Conservation (phyloP, 2,113 vertebrate genomes). For the Etia nguti region DNA sequence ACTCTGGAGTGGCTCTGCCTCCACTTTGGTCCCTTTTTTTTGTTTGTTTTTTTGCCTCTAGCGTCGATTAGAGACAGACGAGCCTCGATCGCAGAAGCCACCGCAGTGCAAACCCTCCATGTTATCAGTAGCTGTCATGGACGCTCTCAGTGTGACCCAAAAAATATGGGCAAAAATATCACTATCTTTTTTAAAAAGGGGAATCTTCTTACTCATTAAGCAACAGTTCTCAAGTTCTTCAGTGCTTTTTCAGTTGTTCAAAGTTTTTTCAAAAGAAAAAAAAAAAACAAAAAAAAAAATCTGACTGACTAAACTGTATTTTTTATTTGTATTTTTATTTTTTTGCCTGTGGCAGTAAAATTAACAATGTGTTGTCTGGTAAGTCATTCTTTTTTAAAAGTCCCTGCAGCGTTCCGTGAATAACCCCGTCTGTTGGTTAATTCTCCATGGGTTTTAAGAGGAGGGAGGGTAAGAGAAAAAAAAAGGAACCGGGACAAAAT, state of each 20-base stretch:
- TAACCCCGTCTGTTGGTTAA: constrained; percentile 88
- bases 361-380: constrained; percentile 70
- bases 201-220: constrained; percentile 79
- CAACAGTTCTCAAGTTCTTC: constrained; percentile 71
- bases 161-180: constrained; percentile 97
- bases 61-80: constrained; percentile 48
- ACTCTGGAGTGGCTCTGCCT: constrained; percentile 45
- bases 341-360: constrained; percentile 77
- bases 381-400: constrained; percentile 78
- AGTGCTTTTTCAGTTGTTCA: constrained; percentile 69
- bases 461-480: constrained; percentile 52
- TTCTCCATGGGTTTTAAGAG: constrained; percentile 93
- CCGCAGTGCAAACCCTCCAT: constrained; percentile 30
- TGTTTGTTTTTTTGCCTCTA: constrained; percentile 20
- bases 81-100: constrained; percentile 31
- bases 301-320: constrained; percentile 56
- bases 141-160: constrained; percentile 80
- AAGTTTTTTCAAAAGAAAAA: constrained; percentile 44
- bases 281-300: constrained; percentile 14
- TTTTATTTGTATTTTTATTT: constrained; percentile 34
- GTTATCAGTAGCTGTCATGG: constrained; percentile 47
- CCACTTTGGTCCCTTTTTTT: constrained; percentile 55
- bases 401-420: constrained; percentile 90
- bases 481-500: neutral
- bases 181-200: constrained; percentile 86